A percentile compares a stretch with the other conserved stretches of the same genome.
These are phyloP conservation scores for Tauraco hartlaubi DNA, from an alignment of 2,797 vertebrate species.

Conservation along the genomic window DNA sequence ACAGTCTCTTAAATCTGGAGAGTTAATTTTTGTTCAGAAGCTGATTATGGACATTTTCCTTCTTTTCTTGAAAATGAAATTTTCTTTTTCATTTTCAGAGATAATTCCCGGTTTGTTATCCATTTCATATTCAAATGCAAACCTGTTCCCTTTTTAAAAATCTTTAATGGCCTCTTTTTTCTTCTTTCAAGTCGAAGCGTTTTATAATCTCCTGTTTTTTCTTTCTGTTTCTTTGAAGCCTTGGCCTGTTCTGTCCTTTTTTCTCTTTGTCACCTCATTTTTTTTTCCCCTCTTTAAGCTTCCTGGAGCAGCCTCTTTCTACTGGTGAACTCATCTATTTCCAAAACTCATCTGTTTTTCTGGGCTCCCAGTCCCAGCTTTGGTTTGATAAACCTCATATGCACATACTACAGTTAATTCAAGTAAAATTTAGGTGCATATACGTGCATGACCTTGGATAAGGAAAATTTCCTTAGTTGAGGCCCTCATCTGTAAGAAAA, in stretches of 20 bases:
- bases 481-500: not conserved
- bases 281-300: not conserved
- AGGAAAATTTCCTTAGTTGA: not conserved
- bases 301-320: not conserved
- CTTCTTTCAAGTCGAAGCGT: not conserved
- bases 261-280: not conserved
- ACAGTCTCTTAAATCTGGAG: not conserved
- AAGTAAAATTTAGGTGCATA: not conserved
- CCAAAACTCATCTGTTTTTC: not conserved
- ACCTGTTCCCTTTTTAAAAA: not conserved
- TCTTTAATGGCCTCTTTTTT: not conserved
- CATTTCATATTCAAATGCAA: not conserved
- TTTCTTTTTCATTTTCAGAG: not conserved
- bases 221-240: not conserved
- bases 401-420: not conserved
- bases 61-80: not conserved
- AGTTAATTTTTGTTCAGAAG: not conserved
- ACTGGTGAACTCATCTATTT: not conserved
- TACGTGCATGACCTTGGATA: not conserved
- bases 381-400: not conserved
- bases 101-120: not conserved
- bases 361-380: not conserved
- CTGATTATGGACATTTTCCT: not conserved
- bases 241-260: not conserved
- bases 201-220: not conserved